Evolutionary conservation across 2,888 invertebrate species (phyloP).

Genomic region (Drosophila fulvimacula): DNA sequence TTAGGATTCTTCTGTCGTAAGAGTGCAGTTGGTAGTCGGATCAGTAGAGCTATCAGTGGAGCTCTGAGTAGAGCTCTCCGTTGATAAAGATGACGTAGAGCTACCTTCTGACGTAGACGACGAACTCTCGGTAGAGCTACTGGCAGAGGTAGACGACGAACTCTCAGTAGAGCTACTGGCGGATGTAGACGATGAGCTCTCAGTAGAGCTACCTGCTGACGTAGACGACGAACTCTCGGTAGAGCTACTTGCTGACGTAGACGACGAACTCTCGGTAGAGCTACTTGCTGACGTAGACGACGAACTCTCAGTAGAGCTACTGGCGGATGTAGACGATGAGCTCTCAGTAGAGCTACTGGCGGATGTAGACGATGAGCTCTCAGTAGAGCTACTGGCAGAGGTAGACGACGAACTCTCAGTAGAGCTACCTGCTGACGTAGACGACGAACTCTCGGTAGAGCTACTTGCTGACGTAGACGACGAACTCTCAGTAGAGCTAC

Average conservation of each 20-base stretch:
- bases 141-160: background rate
- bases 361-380: background rate
- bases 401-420: background rate
- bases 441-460: background rate
- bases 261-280: background rate
- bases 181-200: background rate
- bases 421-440: background rate
- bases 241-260: background rate
- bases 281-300: background rate
- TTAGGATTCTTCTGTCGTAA: background rate
- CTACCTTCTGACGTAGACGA: background rate
- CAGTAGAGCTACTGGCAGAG: background rate
- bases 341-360: background rate
- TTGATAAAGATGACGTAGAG: background rate
- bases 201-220: background rate
- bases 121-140: background rate
- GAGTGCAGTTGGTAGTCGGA: background rate
- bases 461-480: background rate
- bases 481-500: background rate
- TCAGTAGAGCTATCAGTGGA: too few species aligned
- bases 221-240: background rate
- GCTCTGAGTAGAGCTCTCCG: too few species aligned
- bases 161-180: background rate
- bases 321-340: background rate
- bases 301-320: background rate